Evolutionary conservation across 2,888 invertebrate genomes (phyloP), one percentile per base, ranked within the genome.

Genomic region (Megalurothrips usitatus): DNA sequence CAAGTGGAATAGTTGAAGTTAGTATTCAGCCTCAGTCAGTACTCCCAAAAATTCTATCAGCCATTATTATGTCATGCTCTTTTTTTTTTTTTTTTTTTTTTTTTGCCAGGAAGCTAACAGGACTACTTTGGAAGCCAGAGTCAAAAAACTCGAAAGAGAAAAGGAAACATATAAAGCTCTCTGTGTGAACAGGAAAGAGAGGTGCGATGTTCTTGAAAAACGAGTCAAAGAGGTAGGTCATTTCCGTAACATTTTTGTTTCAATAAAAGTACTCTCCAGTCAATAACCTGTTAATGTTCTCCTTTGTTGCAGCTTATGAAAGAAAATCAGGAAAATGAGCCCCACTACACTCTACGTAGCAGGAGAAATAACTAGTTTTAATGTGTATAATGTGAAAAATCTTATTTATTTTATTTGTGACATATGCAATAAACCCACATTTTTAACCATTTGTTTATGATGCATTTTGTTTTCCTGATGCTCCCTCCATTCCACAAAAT

Each of bases 1-100:
- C 68, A 23, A 75, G 68, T 75, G 68, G 68, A 23, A 75, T 75
- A 26, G 68, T 75, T 12, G 68, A 75, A 26, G 68, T 75, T 23
- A 26, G 68, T 26, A 26, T 23, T 23, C 23, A 10, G 10, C 26
- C 23, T 23, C 6, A 19, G 19, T 2, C 23, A 9, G 34, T 43
- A 6, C 34, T 6, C 34, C 34, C 34, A 43, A 43, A 43, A 43
- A 2, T 43, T 43, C 34, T 23, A 11, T 23, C 0, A 10, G 23
- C 26, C 0, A 23, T 68, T 68, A 19, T 23, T 23, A 63, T 63
- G n/a, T 58, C 0, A 23, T 23, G 11, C 8, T 68, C 23, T 23
- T 9, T n/a, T 1, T 68, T 9, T 63, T 68, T 23, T 8, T 68
- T 68, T 4, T 23, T 8, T n/a, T n/a, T 63, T 17, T 3, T 63